Percentiles rank a stretch among this genome's conserved stretches.
Evolutionary conservation across 1,140 invertebrate genomes (phyloP).

Genomic region (Mya arenaria): DNA sequence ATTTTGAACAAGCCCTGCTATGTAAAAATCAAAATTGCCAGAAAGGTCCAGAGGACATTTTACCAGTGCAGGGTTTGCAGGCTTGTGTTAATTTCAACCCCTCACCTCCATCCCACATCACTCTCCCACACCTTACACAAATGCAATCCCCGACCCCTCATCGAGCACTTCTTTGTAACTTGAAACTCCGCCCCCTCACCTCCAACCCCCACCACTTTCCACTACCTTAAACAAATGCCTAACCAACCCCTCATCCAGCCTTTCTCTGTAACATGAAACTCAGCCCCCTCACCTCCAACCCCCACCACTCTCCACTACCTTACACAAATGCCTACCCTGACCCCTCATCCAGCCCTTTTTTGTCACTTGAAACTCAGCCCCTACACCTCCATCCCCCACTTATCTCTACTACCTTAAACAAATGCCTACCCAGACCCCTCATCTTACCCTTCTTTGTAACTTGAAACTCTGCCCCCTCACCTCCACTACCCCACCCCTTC

Average conservation of each 20-base stretch:
- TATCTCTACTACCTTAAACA: background rate
- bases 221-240: background rate
- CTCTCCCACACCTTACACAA: background rate
- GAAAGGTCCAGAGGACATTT: background rate
- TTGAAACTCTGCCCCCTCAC: background rate
- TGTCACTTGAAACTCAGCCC: background rate
- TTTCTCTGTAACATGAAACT: background rate
- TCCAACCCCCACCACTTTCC: background rate
- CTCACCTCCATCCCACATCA: too few species aligned
- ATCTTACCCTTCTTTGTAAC: background rate
- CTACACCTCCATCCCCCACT: background rate
- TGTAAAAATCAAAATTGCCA: background rate
- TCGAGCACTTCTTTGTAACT: background rate
- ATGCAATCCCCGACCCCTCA: background rate
- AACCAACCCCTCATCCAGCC: background rate
- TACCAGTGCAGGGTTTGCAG: background rate
- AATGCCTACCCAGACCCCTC: background rate
- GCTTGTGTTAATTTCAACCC: too few species aligned
- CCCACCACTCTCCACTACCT: background rate
- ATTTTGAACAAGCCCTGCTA: background rate
- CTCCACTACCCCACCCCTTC: background rate
- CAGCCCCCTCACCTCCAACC: too few species aligned
- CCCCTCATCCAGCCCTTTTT: background rate
- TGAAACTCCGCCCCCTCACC: background rate
- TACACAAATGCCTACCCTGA: background rate